These are phyloP conservation scores for Zosterops hypoxanthus DNA, from an alignment of 2,113 vertebrate genomes.

Conservation along the genomic window DNA sequence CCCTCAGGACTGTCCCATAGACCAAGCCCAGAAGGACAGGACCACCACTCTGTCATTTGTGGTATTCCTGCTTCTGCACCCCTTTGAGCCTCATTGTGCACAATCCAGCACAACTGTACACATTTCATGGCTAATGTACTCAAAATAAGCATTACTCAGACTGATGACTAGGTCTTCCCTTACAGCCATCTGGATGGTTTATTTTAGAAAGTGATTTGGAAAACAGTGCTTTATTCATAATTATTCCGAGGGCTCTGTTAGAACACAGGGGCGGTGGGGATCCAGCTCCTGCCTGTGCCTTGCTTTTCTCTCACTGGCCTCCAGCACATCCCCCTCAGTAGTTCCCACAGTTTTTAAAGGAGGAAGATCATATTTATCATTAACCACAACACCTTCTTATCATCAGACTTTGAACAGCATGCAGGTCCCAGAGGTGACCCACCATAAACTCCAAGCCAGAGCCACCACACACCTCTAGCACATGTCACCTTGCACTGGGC, in stretches of 20 bases:
- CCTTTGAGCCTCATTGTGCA: background rate
- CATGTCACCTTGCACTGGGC: background rate
- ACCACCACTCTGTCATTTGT: background rate
- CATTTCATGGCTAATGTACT: background rate
- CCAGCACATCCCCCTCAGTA: background rate
- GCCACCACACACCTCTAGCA: background rate
- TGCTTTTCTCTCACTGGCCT: background rate
- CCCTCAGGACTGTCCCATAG: background rate
- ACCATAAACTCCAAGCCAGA: background rate
- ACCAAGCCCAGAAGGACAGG: background rate
- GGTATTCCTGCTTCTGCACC: background rate
- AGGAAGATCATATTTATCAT: background rate
- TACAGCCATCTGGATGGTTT: slow-evolving; percentile 39
- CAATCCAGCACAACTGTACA: background rate
- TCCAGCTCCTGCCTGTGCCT: background rate
- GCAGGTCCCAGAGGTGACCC: background rate
- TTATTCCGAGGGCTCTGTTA: accelerated
- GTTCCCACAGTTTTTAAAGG: background rate
- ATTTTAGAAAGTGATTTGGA: slow-evolving; percentile 35
- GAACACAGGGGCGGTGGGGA: background rate
- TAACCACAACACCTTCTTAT: background rate
- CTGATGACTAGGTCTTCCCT: background rate
- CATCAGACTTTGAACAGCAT: background rate
- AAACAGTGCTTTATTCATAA: background rate
- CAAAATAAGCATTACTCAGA: slow-evolving; percentile 42